phyloP scores from a whole-genome alignment of 2,113 vertebrate genomes.

The Bambusicola thoracicus region DNA sequence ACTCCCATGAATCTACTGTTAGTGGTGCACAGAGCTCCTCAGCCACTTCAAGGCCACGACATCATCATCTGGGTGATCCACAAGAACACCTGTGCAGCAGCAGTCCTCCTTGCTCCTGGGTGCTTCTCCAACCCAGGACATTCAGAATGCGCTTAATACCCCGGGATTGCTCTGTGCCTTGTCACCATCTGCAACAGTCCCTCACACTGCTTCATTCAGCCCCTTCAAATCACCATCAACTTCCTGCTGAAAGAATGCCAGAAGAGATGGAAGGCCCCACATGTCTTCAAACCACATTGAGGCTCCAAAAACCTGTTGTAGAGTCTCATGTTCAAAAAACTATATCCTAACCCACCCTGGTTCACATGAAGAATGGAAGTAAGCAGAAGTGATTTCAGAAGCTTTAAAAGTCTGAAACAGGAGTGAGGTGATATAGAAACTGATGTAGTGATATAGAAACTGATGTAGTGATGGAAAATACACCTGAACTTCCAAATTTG shows the following conservation, averaged over 20 bases:
- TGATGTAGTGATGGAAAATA: neutral
- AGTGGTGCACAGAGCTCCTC: neutral
- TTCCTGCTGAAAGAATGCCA: neutral
- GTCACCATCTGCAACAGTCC: neutral
- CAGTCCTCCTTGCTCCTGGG: neutral
- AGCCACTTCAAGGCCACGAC: neutral
- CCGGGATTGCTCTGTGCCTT: neutral
- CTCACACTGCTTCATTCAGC: neutral
- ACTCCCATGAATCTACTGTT: neutral
- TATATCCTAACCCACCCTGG: neutral
- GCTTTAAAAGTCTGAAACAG: neutral
- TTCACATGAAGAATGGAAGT: neutral
- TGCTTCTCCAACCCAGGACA: neutral
- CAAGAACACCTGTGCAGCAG: neutral
- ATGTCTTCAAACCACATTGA: neutral
- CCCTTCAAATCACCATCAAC: neutral
- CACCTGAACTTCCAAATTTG: neutral
- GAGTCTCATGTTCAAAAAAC: neutral
- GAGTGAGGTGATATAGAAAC: neutral
- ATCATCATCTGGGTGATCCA: neutral
- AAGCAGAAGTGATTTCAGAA: neutral
- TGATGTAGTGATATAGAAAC: fast-evolving
- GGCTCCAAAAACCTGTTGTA: neutral
- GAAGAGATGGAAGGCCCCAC: neutral
- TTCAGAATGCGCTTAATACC: neutral